Evolutionary conservation across 2,888 invertebrate species (phyloP), one percentile per base, ranked within the genome.

Genomic region (Coleophora deauratella): DNA sequence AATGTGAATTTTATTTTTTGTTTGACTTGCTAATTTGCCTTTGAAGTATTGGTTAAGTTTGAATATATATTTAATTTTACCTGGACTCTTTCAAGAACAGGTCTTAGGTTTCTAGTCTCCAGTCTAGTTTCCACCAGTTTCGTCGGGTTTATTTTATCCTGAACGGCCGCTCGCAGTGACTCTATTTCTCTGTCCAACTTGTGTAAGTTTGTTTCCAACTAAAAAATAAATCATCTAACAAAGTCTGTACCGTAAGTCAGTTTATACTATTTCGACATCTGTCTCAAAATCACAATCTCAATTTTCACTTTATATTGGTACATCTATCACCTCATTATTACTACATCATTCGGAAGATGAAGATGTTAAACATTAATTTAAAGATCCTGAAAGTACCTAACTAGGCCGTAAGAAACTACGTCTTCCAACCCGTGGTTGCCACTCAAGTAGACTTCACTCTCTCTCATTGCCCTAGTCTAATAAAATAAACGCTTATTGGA

Each of bases 41-140:
- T n/a, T n/a, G n/a, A n/a, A n/a, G n/a, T n/a, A n/a, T n/a, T n/a
- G n/a, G n/a, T n/a, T n/a, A n/a, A n/a, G n/a, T n/a, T n/a, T n/a
- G n/a, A n/a, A n/a, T n/a, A n/a, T n/a, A n/a, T n/a, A n/a, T n/a
- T 15, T 9, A 37, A 38, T 12, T 40, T 50, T 50, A 73, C 79
- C 61, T 75, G 75, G 2, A 85, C 84, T 55, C 81, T 74, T 64
- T 97, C 96, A 43, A 91, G 89, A 11, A 93, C 93, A 0, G 93
- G 91, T 38, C 96, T 87, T 65, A 92, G 90, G 1, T 91, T 91
- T 39, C 95, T 87, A 62, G 93, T 94, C 69, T 96, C 96, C 38
- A 96, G 85, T 38, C 97, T 88, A 0, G 96, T 96, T 74, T 97
- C 94, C 4, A 93, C 94, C 52, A 97, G 80, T 67, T 96, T 97